Evolutionary conservation across 2,888 invertebrate genomes (phyloP), one percentile per base, ranked within the genome.

Genomic region (Dicyrtomina minuta): DNA sequence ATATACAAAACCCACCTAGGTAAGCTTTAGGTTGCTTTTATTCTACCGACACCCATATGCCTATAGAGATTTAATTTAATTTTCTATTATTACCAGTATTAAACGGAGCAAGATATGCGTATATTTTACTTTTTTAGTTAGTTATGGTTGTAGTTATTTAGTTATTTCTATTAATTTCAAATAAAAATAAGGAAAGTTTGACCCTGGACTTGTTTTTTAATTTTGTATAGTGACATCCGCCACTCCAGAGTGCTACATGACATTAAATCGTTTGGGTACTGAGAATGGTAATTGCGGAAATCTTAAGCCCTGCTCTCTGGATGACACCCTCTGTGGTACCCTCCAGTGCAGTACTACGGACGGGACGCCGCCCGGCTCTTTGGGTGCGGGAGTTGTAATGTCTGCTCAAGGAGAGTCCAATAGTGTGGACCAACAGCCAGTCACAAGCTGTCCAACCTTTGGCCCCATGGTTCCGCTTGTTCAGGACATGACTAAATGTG

Each of bases 281-380:
- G 61, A 61, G 1, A 27, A 20, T 78, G 98, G 98, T 0, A 96
- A 98, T 82, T 98, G 98, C 82, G 98, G 90, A 58, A 88, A 88
- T 79, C 92, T 88, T 81, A 85, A 92, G 79, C 95, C 94, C 83
- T 96, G 96, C 82, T 89, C 91, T 71, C 85, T 86, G 80, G 89
- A 90, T 80, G 93, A 98, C 83, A 90, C 94, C 26, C 87, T 88
- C 77, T 98, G 98, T 81, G 98, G 98, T 15, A 90, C 43, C 12
- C 46, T 39, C 41, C 64, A 51, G 17, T 65, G 53, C 39, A 27
- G 26, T 10, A 56, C 6, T 56, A 27, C 33, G 13, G 15, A 33
- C 33, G n/a, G 15, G 3, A 27, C 33, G 8, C 3, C 33, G 3
- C 8, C 33, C 33, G n/a, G n/a, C n/a, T n/a, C n/a, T n/a, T n/a